A percentile compares a stretch with the other conserved stretches of the same genome.
phyloP scores from a whole-genome alignment of 2,888 invertebrate genomes.

The Thecophora atra region DNA sequence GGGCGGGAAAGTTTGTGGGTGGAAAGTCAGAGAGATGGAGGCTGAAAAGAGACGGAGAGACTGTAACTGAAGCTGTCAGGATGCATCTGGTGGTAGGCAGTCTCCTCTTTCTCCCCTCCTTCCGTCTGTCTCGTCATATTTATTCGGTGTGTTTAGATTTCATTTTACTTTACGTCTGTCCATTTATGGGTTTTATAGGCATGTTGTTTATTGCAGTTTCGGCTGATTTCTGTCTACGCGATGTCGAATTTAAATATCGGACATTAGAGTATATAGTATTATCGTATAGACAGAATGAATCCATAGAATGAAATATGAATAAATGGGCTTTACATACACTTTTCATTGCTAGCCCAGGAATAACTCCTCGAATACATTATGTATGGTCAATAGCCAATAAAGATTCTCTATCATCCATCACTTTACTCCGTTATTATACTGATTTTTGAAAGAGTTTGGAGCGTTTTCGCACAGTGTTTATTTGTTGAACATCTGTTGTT shows the following conservation, averaged over 20 bases:
- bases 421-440: no score
- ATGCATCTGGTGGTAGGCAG: background rate
- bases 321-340: no score
- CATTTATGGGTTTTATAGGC: no score
- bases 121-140: background rate
- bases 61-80: background rate
- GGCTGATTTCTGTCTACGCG: background rate
- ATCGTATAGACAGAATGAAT: no score
- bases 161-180: background rate
- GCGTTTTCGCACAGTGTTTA: background rate
- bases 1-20: background rate
- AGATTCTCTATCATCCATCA: no score
- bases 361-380: no score
- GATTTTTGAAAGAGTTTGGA: background rate
- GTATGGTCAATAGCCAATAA: no score
- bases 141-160: slow-evolving; percentile 16
- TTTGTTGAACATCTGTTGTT: no score
- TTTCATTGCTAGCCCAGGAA: no score
- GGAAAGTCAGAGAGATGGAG: background rate
- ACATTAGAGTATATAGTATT: background rate
- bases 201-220: no score
- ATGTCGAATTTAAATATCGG: background rate
- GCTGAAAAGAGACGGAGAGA: background rate
- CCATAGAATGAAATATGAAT: no score
- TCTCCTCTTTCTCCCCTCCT: background rate